phyloP scores from a whole-genome alignment of 1,140 invertebrate species.

The Magallana gigas region DNA sequence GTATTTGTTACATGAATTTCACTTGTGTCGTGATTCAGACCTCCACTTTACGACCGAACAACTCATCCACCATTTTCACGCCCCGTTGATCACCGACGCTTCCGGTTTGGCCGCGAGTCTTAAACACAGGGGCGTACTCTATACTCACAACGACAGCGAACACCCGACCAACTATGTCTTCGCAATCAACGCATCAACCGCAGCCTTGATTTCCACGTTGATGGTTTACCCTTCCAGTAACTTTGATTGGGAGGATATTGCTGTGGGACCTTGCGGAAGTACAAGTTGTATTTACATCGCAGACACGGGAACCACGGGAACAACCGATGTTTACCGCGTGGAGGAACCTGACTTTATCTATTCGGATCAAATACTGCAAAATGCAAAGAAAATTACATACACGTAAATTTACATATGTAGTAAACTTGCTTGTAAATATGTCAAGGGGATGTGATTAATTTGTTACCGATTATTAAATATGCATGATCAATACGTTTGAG shows the following conservation, averaged over 20 bases:
- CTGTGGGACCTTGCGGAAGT: constrained; percentile 57
- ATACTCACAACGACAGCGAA: constrained; percentile 59
- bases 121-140: constrained; percentile 45
- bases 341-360: constrained; percentile 44
- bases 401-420: too few species aligned
- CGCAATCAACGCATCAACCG: constrained; percentile 46
- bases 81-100: constrained; percentile 34
- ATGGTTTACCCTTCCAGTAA: constrained; percentile 42
- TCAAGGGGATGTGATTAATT: too few species aligned
- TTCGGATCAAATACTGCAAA: neutral
- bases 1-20: too few species aligned
- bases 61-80: too few species aligned
- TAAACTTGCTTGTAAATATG: too few species aligned
- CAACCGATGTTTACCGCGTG: constrained; percentile 52
- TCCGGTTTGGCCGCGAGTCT: constrained; percentile 57
- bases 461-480: too few species aligned
- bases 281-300: constrained; percentile 54
- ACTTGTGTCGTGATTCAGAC: too few species aligned
- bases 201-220: constrained; percentile 37
- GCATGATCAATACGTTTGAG: too few species aligned
- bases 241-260: constrained; percentile 60
- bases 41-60: too few species aligned
- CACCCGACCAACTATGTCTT: neutral
- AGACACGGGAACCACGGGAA: constrained; percentile 3
- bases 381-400: neutral